A percentile compares a stretch with the other conserved stretches of the same genome.
These are phyloP conservation scores for Arnoldichthys spilopterus DNA, from an alignment of 2,797 vertebrate species.

Conservation along the genomic window DNA sequence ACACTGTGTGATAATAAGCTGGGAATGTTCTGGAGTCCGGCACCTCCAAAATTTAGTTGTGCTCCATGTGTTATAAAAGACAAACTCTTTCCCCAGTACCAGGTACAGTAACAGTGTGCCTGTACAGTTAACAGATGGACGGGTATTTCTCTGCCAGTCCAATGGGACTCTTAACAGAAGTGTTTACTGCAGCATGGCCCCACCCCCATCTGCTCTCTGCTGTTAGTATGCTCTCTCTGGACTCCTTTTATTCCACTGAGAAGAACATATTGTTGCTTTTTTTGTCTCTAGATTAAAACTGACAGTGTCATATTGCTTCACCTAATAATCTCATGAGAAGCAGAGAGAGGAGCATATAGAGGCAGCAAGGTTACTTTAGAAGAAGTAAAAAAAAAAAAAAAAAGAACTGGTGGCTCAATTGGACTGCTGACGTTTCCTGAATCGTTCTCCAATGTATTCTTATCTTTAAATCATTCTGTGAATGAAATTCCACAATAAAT, in stretches of 20 bases:
- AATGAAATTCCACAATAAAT: not conserved
- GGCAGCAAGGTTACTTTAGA: not conserved
- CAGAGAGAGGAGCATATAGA: not conserved
- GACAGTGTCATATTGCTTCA: conserved; percentile 18
- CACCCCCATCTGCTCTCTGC: conserved; percentile 19
- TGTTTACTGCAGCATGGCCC: conserved; percentile 28
- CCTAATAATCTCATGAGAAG: conserved; percentile 6
- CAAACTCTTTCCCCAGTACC: conserved; percentile 76
- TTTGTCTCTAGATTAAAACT: conserved; percentile 13
- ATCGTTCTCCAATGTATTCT: not conserved
- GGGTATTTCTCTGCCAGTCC: conserved; percentile 27
- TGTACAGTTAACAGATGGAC: conserved; percentile 26
- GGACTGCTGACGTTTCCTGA: not conserved
- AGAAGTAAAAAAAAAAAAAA: not conserved
- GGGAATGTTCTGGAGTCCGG: conserved; percentile 76
- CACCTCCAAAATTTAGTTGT: conserved; percentile 77
- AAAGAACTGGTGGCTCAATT: not conserved
- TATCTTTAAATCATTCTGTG: not conserved
- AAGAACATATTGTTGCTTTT: conserved; percentile 6
- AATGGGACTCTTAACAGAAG: conserved; percentile 34
- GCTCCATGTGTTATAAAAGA: conserved; percentile 72
- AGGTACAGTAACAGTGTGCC: conserved; percentile 67
- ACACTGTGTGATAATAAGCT: conserved; percentile 67
- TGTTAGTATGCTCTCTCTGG: conserved; percentile 11
- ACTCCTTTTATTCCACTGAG: conserved; percentile 19